Conservation (phyloP, 2,888 invertebrate species). For the Sturmia bella region DNA sequence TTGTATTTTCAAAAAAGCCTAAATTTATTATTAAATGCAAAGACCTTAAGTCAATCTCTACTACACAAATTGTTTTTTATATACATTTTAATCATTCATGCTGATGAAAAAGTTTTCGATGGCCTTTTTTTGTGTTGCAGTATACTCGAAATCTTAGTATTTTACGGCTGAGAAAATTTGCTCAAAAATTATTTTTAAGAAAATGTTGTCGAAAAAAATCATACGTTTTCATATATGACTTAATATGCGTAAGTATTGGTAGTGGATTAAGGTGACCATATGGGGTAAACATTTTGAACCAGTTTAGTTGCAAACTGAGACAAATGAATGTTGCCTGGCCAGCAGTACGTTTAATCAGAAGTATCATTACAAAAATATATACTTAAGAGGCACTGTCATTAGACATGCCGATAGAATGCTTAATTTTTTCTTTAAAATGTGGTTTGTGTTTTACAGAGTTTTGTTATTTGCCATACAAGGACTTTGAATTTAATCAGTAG, state of each 20-base stretch:
- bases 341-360: too few species aligned
- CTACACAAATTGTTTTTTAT: neutral
- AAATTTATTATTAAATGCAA: neutral
- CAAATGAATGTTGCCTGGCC: too few species aligned
- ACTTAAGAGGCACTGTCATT: too few species aligned
- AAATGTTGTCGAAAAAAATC: neutral
- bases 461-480: too few species aligned
- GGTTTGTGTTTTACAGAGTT: too few species aligned
- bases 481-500: too few species aligned
- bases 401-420: too few species aligned
- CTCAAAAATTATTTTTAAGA: conserved; percentile 6
- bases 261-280: conserved; percentile 5
- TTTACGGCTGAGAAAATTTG: conserved; percentile 36
- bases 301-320: too few species aligned
- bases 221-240: neutral
- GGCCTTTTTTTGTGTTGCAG: neutral
- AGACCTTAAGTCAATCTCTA: conserved; percentile 5
- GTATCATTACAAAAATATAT: too few species aligned
- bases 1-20: neutral
- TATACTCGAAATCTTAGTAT: conserved; percentile 18
- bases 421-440: too few species aligned
- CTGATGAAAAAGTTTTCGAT: conserved; percentile 6
- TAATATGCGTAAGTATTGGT: neutral
- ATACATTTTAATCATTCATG: neutral
- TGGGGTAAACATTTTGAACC: neutral